Conservation (phyloP, 1,140 invertebrate genomes). For the Sitobion miscanthi region DNA sequence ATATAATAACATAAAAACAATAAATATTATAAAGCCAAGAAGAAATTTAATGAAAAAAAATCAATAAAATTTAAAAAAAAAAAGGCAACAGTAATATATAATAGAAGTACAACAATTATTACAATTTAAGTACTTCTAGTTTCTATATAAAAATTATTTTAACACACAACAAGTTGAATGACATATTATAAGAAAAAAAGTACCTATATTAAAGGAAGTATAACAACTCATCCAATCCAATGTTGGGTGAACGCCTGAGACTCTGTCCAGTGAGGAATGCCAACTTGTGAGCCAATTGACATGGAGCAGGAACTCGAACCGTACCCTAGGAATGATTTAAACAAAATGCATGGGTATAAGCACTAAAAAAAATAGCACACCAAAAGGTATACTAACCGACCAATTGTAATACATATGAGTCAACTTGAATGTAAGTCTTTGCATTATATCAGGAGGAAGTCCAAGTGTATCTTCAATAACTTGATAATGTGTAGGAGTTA, state of each 20-base stretch:
- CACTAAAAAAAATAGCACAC: neutral
- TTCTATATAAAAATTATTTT: too few relatives aligned
- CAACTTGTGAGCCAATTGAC: constrained; percentile 86
- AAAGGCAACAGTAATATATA: too few relatives aligned
- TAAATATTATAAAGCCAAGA: too few relatives aligned
- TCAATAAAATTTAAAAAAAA: too few relatives aligned
- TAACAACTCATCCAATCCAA: neutral
- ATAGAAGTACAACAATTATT: too few relatives aligned
- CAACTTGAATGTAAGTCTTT: constrained; percentile 79
- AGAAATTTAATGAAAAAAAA: too few relatives aligned
- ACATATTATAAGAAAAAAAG: too few relatives aligned
- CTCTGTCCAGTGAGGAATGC: constrained; percentile 79
- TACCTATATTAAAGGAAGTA: neutral
- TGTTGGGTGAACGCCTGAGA: constrained; percentile 66
- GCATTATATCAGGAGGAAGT: constrained; percentile 72
- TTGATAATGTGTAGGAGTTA: constrained; percentile 82
- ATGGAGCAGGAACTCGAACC: constrained; percentile 82
- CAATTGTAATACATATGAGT: constrained; percentile 87
- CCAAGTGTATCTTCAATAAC: constrained; percentile 73
- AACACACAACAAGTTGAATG: too few relatives aligned
- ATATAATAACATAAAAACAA: too few relatives aligned
- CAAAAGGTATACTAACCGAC: constrained; percentile 62
- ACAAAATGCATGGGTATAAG: neutral
- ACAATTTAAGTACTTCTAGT: too few relatives aligned
- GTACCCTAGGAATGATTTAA: constrained; percentile 67